These are phyloP conservation scores for Saturnia japonica DNA, from an alignment of 2,888 invertebrate genomes.

Conservation along the genomic window DNA sequence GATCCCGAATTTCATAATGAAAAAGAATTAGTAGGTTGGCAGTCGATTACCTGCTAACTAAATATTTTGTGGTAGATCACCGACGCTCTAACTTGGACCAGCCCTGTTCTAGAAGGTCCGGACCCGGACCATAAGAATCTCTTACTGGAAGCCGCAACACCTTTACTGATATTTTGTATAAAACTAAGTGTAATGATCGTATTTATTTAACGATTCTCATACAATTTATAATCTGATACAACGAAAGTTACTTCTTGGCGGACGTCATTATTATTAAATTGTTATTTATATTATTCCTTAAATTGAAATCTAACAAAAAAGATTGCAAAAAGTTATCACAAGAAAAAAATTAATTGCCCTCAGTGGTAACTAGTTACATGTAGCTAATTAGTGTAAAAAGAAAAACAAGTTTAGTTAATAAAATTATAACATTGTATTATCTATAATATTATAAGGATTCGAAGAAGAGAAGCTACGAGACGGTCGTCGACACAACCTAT, in stretches of 20 bases:
- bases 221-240: too few species aligned
- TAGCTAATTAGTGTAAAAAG: neutral
- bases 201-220: neutral
- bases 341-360: neutral
- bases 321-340: neutral
- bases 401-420: neutral
- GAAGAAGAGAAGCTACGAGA: neutral
- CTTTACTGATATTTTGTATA: neutral
- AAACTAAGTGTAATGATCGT: neutral
- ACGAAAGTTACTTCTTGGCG: neutral
- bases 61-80: too few species aligned
- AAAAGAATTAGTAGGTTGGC: too few species aligned
- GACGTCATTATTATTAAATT: neutral
- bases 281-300: neutral
- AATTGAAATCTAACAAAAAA: neutral
- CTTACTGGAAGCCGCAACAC: neutral
- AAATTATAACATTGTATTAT: neutral
- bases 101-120: neutral
- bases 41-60: too few species aligned
- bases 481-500: conserved; percentile 38
- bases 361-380: too few species aligned
- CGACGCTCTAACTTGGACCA: too few species aligned
- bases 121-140: neutral
- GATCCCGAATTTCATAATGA: too few species aligned
- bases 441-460: neutral